phyloP scores from a whole-genome alignment of 2,797 vertebrate genomes.

The Hippoglossus hippoglossus region DNA sequence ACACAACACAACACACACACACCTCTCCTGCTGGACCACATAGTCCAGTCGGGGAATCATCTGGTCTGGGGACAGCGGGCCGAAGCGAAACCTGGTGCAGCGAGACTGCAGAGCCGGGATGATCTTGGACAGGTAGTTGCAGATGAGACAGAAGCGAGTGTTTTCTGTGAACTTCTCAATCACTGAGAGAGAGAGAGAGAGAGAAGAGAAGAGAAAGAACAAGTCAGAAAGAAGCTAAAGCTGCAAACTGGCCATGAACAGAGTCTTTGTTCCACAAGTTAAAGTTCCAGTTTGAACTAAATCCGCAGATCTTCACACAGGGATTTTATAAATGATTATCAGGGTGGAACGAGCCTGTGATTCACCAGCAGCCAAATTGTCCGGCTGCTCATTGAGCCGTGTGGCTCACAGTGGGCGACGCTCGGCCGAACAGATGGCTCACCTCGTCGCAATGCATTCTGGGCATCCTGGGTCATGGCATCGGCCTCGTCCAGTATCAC shows the following conservation, averaged over 20 bases:
- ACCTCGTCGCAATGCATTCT: slow-evolving; percentile 98
- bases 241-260: background rate
- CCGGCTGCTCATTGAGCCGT: slow-evolving; percentile 64
- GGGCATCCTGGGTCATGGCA: slow-evolving; percentile 99
- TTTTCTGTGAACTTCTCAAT: slow-evolving; percentile 99
- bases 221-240: background rate
- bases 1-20: slow-evolving; percentile 38
- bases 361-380: slow-evolving; percentile 46
- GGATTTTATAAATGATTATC: slow-evolving; percentile 1
- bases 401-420: slow-evolving; percentile 75
- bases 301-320: background rate
- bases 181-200: slow-evolving; percentile 79
- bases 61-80: slow-evolving; percentile 91
- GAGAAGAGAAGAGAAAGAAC: background rate
- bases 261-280: background rate
- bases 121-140: slow-evolving; percentile 99
- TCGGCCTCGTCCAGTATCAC: slow-evolving; percentile 98
- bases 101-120: slow-evolving; percentile 97
- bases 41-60: slow-evolving; percentile 94
- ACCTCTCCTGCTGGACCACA: slow-evolving; percentile 92
- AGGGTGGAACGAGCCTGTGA: slow-evolving; percentile 26
- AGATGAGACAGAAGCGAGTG: slow-evolving; percentile 96
- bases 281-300: background rate
- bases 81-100: slow-evolving; percentile 96
- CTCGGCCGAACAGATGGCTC: slow-evolving; percentile 83